Base-by-base conservation (phyloP, 2,113 vertebrate genomes). In the Drymodes brunneopygia region DNA sequence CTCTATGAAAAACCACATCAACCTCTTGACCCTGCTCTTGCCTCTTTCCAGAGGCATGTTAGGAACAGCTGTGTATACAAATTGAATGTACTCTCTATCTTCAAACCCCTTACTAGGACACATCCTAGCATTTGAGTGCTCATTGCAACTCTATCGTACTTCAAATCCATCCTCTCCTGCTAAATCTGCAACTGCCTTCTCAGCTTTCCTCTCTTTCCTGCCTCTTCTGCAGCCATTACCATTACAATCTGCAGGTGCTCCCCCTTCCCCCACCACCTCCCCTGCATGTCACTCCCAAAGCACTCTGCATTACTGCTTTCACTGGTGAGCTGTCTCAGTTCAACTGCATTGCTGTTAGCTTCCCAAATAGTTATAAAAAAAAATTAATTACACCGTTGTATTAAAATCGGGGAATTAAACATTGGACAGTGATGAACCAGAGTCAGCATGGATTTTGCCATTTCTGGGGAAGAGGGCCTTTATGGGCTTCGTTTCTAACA, bases 41-140 rank as follows among this genome's bases (percentile, higher is more conserved):
- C 81, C 90, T 94, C 66, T 78, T 91, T 90, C 75, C 67, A 87
- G 69, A 84, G 35, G 29, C 51, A 64, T 35, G 62, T 85, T 81
- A 93, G 56, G 62, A 93, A 81, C 95, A 97, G 95, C 95, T 96
- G 91, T 96, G 93, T 94, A 87, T 94, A 97, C 90, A 87, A 94
- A 81, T 24, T 45, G 73, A 92, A 90, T 21, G 31, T 61, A 47
- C 36, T 86, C 21, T 92, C 29, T 92, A 18, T 88, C 73, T 80
- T 82, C 75, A 84, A 58, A 62, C 29, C 15, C 28, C 62, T 71
- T 82, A 31, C 71, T 89, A 84, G 36, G 80, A 75, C 20, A 21
- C 38, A 45, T 92, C 56, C 38, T 83, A 66, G 31, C 75, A 79
- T 79, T 22, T 86, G 64, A 88, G 75, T 22, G 15, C 50, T 86